A percentile compares a stretch with the other conserved stretches of the same genome.
Conservation (phyloP, 2,797 vertebrate genomes). For the Coregonus ussuriensis region DNA sequence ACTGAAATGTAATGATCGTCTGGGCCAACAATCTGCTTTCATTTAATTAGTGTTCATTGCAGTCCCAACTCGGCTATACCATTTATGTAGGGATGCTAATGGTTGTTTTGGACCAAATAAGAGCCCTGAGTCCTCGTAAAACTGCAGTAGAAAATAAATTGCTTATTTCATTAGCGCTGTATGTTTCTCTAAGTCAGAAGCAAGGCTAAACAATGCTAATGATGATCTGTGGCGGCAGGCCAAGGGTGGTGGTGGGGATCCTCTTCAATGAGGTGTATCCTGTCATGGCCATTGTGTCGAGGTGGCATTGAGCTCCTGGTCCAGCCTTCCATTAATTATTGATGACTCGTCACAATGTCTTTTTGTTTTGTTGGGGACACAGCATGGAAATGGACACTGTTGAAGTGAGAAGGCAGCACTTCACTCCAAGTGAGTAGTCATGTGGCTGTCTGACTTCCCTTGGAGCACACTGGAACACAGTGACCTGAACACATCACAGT, state of each 20-base stretch:
- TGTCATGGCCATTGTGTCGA: conserved; percentile 40
- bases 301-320: conserved; percentile 41
- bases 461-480: neutral
- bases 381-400: conserved; percentile 58
- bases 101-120: neutral
- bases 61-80: conserved; percentile 10
- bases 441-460: conserved; percentile 1
- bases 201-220: conserved; percentile 53
- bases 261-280: conserved; percentile 38
- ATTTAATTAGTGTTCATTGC: conserved; percentile 49
- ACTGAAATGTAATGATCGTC: conserved; percentile 33
- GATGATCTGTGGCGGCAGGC: conserved; percentile 50
- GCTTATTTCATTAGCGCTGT: conserved; percentile 53
- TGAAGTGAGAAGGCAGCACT: conserved; percentile 55
- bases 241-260: conserved; percentile 8
- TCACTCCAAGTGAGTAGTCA: conserved; percentile 17
- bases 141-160: conserved; percentile 40
- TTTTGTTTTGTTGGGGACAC: conserved; percentile 60
- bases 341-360: conserved; percentile 40
- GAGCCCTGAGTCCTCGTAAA: conserved; percentile 24
- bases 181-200: conserved; percentile 48
- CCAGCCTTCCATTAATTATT: conserved; percentile 63
- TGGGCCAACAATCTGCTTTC: conserved; percentile 47
- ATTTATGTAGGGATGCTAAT: neutral
- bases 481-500: neutral